Percentiles rank a stretch among this genome's conserved stretches.
phyloP scores from a whole-genome alignment of 2,797 vertebrate genomes.

The Halcyon chelicuti region DNA sequence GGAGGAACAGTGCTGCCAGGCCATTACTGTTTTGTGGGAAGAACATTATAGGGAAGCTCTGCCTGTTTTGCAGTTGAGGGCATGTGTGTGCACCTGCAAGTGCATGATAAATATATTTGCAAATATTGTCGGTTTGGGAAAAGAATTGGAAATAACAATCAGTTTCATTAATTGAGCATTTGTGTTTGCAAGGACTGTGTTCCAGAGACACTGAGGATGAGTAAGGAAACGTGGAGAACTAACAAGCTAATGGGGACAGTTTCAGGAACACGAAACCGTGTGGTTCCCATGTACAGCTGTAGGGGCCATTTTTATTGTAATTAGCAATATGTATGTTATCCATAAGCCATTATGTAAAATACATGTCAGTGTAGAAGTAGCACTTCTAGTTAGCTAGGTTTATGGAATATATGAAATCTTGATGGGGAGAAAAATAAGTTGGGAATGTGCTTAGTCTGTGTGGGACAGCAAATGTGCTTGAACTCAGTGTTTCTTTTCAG shows the following conservation, averaged over 20 bases:
- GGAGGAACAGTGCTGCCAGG: rapidly evolving
- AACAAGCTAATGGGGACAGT: not conserved
- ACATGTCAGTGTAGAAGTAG: not conserved
- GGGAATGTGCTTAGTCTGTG: not conserved
- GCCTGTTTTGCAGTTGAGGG: not conserved
- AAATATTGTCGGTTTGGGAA: not conserved
- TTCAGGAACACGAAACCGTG: not conserved
- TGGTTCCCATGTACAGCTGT: not conserved
- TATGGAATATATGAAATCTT: not conserved
- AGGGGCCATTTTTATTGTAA: not conserved
- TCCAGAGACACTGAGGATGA: not conserved
- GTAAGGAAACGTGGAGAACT: not conserved
- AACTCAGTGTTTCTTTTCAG: not conserved
- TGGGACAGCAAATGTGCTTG: not conserved
- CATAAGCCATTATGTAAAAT: not conserved
- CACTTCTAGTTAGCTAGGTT: not conserved
- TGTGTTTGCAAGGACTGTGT: not conserved
- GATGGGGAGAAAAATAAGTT: not conserved
- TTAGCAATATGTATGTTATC: not conserved
- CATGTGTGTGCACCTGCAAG: not conserved
- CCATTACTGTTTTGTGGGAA: not conserved
- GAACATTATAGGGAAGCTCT: not conserved
- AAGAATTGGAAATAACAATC: not conserved
- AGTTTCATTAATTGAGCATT: not conserved
- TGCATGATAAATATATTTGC: not conserved